Evolutionary conservation across 2,888 invertebrate genomes (phyloP), one percentile per base, ranked within the genome.

Genomic region (Hirtodrosophila duncani): DNA sequence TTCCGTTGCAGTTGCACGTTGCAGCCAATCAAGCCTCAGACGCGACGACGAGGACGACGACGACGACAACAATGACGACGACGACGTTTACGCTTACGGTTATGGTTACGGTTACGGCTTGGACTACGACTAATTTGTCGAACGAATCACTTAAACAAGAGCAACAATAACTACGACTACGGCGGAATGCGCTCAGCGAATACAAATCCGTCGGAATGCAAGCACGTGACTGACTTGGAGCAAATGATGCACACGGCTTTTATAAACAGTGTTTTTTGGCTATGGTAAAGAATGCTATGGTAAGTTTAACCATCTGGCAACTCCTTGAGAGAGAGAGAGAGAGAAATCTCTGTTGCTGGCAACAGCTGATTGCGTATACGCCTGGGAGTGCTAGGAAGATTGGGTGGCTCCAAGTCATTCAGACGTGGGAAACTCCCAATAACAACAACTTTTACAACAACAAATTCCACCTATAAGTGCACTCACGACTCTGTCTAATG

Each of bases 191-290:
- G 56, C 43, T 61, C 78, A 56, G 58, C 78, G 63, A 67, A 67
- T 55, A 49, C 59, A 33, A 60, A 61, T 55, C 58, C 74, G 70
- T 82, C 67, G 63, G 57, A 58, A 62, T 70, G 67, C 67, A 65
- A 67, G 82, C 82, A 82, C 82, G 82, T 82, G 82, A 82, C 82
- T 82, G 77, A 81, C 45, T 70, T 34, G 62, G 53, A 63, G 56
- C 61, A 41, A 56, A 29, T 37, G 33, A 50, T 68, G 77, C 64
- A 69, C 60, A 63, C 53, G 65, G 63, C 71, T 80, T 80, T 80
- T 81, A 80, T 81, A 81, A 70, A 71, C 59, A 70, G 63, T 30
- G 43, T 14, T 17, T 48, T 44, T 24, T 18, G 39, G 36, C 24
- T 7, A 11, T 8, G 6, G 18, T 5, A 14, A 8, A 18, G 13